These are phyloP conservation scores for Sebastes matsubarae DNA, from an alignment of 2,797 vertebrate genomes.

Conservation along the genomic window DNA sequence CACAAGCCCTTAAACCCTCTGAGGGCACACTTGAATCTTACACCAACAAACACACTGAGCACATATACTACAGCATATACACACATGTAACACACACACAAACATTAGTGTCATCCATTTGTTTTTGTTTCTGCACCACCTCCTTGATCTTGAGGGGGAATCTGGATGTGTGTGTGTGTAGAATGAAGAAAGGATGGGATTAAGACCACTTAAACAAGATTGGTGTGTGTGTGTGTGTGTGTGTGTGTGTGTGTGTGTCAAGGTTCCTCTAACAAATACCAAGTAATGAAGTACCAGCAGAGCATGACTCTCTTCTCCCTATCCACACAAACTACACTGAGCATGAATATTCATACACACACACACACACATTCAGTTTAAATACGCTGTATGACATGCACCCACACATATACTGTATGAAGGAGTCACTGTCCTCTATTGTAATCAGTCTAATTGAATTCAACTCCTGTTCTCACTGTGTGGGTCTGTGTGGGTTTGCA, in stretches of 20 bases:
- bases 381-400: neutral
- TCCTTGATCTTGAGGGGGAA: no score
- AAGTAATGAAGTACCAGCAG: constrained; percentile 52
- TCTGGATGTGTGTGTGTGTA: neutral
- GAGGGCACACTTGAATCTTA: constrained; percentile 2
- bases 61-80: neutral
- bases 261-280: constrained; percentile 44
- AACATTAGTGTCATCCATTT: neutral
- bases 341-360: constrained; percentile 63
- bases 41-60: neutral
- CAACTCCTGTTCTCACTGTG: constrained; percentile 20
- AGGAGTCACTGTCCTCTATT: constrained; percentile 52
- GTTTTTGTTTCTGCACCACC: neutral
- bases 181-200: constrained; percentile 13
- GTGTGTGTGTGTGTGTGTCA: constrained; percentile 15
- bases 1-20: constrained; percentile 11
- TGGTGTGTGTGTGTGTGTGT: constrained; percentile 11
- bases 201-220: constrained; percentile 32
- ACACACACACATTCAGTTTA: constrained; percentile 15
- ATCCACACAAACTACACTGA: constrained; percentile 42
- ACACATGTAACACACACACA: neutral
- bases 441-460: constrained; percentile 62
- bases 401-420: constrained; percentile 5
- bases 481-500: neutral
- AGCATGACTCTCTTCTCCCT: constrained; percentile 46